phyloP scores from a whole-genome alignment of 2,797 vertebrate species.

The Coregonus ussuriensis region DNA sequence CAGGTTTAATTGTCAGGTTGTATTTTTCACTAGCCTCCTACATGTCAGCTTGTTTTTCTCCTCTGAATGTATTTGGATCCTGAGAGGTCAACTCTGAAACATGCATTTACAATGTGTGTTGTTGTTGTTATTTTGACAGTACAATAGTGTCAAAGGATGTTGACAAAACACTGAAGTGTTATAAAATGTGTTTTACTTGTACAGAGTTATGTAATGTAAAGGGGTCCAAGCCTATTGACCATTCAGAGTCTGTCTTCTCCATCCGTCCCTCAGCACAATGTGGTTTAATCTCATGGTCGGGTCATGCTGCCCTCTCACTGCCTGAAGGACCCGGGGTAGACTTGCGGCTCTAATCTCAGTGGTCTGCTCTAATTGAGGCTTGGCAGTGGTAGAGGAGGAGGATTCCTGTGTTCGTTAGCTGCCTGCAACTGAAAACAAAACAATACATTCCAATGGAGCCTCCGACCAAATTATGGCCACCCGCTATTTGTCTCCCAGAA shows the following conservation, averaged over 20 bases:
- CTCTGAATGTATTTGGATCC: conserved; percentile 36
- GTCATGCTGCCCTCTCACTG: conserved; percentile 19
- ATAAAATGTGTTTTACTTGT: conserved; percentile 1
- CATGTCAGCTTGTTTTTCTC: conserved; percentile 18
- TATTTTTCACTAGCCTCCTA: conserved; percentile 33
- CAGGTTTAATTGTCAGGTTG: conserved; percentile 43
- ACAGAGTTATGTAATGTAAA: not conserved
- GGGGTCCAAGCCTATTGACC: conserved; percentile 16
- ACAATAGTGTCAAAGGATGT: conserved; percentile 11
- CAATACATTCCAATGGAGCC: conserved; percentile 33
- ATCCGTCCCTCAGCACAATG: conserved; percentile 9
- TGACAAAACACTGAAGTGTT: not conserved
- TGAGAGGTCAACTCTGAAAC: conserved; percentile 38
- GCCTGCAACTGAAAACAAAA: conserved; percentile 47
- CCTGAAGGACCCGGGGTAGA: conserved; percentile 32
- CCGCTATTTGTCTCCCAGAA: conserved; percentile 19
- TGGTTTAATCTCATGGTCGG: not conserved
- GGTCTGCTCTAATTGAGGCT: conserved; percentile 47
- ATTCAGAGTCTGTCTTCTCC: not conserved
- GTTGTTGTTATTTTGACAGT: conserved; percentile 33
- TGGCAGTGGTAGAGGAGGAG: conserved; percentile 31
- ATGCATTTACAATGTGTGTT: conserved; percentile 46
- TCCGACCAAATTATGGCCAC: conserved; percentile 27
- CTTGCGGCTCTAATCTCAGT: conserved; percentile 41
- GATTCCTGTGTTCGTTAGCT: conserved; percentile 10